Evolutionary conservation across 2,888 invertebrate genomes (phyloP).

Genomic region (Drosophila mettleri): DNA sequence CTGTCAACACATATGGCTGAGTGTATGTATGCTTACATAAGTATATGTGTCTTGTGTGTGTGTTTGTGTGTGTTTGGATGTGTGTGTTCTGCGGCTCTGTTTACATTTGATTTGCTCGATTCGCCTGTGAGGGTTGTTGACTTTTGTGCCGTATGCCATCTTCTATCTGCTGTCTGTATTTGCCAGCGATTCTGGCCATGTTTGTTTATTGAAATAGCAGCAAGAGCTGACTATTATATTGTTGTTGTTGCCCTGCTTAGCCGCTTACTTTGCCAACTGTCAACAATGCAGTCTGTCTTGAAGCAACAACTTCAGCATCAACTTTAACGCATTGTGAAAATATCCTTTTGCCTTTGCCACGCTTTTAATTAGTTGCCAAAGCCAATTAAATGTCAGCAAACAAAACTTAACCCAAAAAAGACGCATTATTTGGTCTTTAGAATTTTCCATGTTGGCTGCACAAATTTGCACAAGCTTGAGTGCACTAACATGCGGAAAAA

Average conservation of each 20-base stretch:
- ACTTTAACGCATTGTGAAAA: neutral
- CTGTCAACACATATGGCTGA: constrained; percentile 30
- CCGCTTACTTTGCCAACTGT: constrained; percentile 21
- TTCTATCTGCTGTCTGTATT: constrained; percentile 38
- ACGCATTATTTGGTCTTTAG: constrained; percentile 27
- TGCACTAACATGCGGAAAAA: constrained; percentile 20
- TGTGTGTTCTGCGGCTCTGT: constrained; percentile 45
- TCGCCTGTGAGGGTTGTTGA: constrained; percentile 45
- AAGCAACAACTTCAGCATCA: neutral
- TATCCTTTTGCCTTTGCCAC: constrained; percentile 4
- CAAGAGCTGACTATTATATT: constrained; percentile 40
- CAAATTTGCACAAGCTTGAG: constrained; percentile 42
- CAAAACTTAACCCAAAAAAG: constrained; percentile 20
- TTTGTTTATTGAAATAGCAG: constrained; percentile 70
- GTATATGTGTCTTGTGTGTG: constrained; percentile 5
- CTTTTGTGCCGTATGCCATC: constrained; percentile 15
- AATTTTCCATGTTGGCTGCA: constrained; percentile 22
- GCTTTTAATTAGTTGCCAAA: constrained; percentile 51
- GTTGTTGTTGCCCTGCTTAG: constrained; percentile 24
- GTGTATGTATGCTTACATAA: neutral
- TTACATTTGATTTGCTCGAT: constrained; percentile 75
- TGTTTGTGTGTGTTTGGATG: constrained; percentile 14
- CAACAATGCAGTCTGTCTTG: constrained; percentile 7
- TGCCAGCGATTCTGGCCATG: constrained; percentile 59
- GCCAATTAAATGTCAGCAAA: constrained; percentile 46